Evolutionary conservation across 2,797 vertebrate genomes (phyloP).

Genomic region (Enteromius treurensis): DNA sequence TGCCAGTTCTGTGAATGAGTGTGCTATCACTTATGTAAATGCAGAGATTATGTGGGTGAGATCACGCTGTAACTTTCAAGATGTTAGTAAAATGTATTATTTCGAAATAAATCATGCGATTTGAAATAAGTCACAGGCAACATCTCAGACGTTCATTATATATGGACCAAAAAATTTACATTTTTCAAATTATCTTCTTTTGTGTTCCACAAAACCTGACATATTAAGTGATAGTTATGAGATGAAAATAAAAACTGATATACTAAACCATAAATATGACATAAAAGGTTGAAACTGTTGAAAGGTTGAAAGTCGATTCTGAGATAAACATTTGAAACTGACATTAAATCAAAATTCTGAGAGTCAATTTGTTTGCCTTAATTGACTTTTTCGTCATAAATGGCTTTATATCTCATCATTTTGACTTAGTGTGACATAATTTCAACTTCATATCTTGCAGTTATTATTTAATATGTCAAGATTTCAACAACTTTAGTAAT

Average conservation of each 20-base stretch:
- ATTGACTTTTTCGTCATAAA: not conserved
- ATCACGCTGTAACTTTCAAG: not conserved
- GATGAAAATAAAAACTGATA: not conserved
- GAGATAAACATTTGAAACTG: not conserved
- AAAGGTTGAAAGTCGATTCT: not conserved
- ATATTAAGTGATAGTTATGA: not conserved
- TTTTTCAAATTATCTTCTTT: not conserved
- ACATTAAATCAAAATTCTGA: not conserved
- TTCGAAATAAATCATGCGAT: not conserved
- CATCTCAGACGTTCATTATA: not conserved
- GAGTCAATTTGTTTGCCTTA: not conserved
- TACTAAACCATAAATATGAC: not conserved
- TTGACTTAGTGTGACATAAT: not conserved
- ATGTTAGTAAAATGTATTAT: not conserved
- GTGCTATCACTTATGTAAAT: constrained; percentile 11
- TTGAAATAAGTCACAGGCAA: not conserved
- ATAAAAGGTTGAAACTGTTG: not conserved
- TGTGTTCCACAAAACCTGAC: not conserved
- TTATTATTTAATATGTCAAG: not conserved
- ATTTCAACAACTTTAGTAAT: not conserved
- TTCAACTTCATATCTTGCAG: not conserved
- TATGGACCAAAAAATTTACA: not conserved
- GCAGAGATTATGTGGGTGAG: not conserved
- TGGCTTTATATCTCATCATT: not conserved
- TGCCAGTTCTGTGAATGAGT: not conserved